A percentile compares a stretch with the other conserved stretches of the same genome.
Evolutionary conservation across 2,797 vertebrate species (phyloP).

Genomic region (Nyctalus aviator): DNA sequence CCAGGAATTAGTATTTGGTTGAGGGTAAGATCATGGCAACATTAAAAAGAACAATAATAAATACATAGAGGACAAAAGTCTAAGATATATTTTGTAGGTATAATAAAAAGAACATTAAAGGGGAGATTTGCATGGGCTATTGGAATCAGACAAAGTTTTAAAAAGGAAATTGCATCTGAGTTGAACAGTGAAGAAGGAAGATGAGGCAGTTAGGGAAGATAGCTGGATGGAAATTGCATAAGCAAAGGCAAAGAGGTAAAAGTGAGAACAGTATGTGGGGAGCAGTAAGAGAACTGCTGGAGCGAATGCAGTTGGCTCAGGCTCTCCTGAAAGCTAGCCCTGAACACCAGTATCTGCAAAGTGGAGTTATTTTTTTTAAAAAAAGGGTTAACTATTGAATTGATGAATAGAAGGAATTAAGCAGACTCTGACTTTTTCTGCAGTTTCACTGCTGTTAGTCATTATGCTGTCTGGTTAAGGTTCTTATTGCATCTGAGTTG

Average conservation of each 20-base stretch:
- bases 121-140: not conserved
- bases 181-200: not conserved
- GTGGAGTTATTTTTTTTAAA: not conserved
- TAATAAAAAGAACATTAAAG: not conserved
- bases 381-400: constrained; percentile 27
- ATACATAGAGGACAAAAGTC: not conserved
- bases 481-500: not conserved
- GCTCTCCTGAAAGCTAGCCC: not conserved
- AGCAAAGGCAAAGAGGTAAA: not conserved
- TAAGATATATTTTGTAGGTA: not conserved
- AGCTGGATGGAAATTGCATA: not conserved
- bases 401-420: constrained; percentile 20
- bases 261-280: not conserved
- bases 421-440: not conserved
- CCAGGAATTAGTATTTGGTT: not conserved
- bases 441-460: not conserved
- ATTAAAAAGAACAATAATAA: not conserved
- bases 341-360: not conserved
- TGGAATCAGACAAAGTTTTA: not conserved
- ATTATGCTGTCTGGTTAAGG: not conserved
- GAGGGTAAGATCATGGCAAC: not conserved
- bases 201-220: not conserved
- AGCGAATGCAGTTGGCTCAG: not conserved
- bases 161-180: not conserved
- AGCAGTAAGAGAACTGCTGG: not conserved